Conservation (phyloP, 2,113 vertebrate genomes). For the Calcarius ornatus region DNA sequence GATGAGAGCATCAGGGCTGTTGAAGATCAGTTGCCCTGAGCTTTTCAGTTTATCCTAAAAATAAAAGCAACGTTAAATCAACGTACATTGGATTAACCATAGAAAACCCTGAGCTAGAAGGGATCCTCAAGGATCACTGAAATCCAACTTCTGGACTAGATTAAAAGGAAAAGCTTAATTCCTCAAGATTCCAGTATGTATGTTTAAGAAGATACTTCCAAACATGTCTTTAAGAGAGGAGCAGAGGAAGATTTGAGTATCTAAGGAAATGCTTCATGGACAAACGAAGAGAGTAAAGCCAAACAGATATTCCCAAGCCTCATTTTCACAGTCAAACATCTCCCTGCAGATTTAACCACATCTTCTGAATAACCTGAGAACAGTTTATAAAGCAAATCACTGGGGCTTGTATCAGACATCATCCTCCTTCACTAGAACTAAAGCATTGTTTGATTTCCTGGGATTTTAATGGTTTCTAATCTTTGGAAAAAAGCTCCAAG, state of each 20-base stretch:
- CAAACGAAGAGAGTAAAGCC: not conserved
- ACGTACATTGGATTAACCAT: fast-evolving
- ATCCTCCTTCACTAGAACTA: not conserved
- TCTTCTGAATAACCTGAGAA: not conserved
- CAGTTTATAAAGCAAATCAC: not conserved
- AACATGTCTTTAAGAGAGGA: not conserved
- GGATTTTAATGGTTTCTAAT: not conserved
- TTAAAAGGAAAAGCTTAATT: not conserved
- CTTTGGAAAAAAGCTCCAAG: fast-evolving
- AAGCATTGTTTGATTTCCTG: not conserved
- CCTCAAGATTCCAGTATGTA: not conserved
- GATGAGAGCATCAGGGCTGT: conserved; percentile 70
- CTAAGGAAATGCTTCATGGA: not conserved
- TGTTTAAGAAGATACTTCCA: not conserved
- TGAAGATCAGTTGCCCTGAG: not conserved
- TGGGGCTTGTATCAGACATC: not conserved
- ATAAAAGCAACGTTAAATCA: not conserved
- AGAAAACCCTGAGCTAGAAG: not conserved
- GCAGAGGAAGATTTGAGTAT: not conserved
- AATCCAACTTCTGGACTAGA: not conserved
- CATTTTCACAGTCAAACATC: not conserved
- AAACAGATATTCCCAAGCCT: not conserved
- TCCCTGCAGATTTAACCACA: not conserved
- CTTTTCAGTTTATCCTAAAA: conserved; percentile 54
- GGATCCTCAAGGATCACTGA: not conserved